A percentile compares a stretch with the other conserved stretches of the same genome.
Evolutionary conservation across 2,113 vertebrate genomes (phyloP).

Genomic region (Setophaga kirtlandii): DNA sequence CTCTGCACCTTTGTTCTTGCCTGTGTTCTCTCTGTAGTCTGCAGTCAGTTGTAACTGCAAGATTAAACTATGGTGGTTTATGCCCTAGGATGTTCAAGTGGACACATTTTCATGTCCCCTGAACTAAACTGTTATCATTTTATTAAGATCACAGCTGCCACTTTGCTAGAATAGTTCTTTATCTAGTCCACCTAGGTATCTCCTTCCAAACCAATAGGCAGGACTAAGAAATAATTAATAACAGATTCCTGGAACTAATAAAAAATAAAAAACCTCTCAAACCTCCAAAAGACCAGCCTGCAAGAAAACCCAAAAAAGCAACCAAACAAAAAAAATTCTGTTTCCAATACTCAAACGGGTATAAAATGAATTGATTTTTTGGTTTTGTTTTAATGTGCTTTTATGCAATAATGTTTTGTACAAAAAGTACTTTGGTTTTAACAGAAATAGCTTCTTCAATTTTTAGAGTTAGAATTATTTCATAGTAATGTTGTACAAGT

Average conservation of each 20-base stretch:
- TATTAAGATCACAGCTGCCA: not conserved
- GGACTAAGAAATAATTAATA: not conserved
- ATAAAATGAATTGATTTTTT: not conserved
- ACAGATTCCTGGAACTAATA: not conserved
- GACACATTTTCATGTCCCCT: not conserved
- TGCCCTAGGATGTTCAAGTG: not conserved
- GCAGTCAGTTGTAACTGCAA: not conserved
- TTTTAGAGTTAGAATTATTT: not conserved
- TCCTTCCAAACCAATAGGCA: not conserved
- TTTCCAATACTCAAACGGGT: not conserved
- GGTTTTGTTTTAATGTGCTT: not conserved
- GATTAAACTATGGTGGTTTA: not conserved
- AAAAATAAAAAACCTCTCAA: not conserved
- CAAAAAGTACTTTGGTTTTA: not conserved
- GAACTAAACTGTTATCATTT: not conserved
- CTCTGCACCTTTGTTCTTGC: not conserved
- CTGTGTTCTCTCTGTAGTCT: not conserved
- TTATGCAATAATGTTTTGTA: not conserved
- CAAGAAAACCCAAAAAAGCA: not conserved
- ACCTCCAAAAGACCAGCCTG: not conserved
- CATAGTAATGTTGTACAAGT: not conserved
- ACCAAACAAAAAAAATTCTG: rapidly evolving
- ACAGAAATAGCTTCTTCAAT: not conserved
- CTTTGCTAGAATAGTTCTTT: not conserved
- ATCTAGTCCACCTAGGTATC: not conserved